Conservation (phyloP, 2,113 vertebrate genomes). For the Macrotis lagotis region DNA sequence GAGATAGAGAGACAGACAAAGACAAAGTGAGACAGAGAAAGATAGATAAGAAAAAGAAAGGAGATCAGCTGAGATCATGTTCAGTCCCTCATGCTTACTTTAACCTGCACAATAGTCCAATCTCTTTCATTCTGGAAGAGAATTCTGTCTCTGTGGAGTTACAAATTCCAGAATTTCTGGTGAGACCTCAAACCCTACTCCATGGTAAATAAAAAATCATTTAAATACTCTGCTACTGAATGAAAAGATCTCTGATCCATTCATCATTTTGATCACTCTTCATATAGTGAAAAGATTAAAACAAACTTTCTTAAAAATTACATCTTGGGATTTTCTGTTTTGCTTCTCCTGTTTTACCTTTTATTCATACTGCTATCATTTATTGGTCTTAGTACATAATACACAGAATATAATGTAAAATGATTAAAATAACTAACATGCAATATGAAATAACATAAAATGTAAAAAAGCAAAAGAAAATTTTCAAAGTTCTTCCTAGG, state of each 20-base stretch:
- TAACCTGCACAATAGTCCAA: neutral
- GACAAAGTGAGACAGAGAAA: too few relatives aligned
- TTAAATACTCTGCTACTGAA: neutral
- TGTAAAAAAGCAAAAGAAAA: slow-evolving; percentile 11
- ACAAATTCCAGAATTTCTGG: neutral
- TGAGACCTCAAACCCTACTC: neutral
- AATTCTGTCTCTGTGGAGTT: neutral
- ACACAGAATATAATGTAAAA: neutral
- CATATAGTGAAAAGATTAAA: neutral
- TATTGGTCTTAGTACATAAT: neutral
- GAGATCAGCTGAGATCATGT: neutral
- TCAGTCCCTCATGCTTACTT: neutral
- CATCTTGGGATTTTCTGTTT: neutral
- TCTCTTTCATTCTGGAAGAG: neutral
- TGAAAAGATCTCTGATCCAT: neutral
- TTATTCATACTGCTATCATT: neutral
- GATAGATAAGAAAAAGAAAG: too few relatives aligned
- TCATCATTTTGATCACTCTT: neutral
- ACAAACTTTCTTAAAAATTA: neutral
- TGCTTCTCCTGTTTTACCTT: neutral
- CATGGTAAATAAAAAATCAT: neutral
- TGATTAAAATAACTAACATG: neutral
- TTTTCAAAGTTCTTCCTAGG: slow-evolving; percentile 36
- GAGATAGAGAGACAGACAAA: too few relatives aligned
- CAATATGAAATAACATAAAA: slow-evolving; percentile 2